Percentiles rank a stretch among this genome's conserved stretches.
Conservation (phyloP, 92 coral and sea anemone species). For the Siderastrea radians region DNA sequence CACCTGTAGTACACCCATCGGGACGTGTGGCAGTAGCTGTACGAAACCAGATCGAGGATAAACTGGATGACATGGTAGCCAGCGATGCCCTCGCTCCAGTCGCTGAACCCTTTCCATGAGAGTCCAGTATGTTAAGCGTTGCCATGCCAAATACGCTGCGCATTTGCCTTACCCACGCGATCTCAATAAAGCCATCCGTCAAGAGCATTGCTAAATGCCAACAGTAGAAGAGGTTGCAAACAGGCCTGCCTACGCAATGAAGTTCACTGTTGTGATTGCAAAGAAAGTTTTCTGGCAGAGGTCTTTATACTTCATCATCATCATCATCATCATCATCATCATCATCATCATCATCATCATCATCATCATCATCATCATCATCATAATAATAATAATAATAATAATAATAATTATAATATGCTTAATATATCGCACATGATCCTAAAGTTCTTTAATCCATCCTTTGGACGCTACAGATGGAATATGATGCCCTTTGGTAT, state of each 20-base stretch:
- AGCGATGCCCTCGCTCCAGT: conserved; percentile 24
- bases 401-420: no score
- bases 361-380: no score
- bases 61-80: conserved; percentile 53
- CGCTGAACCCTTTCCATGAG: neutral
- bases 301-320: conserved; percentile 40
- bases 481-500: conserved; percentile 48
- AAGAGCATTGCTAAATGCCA: conserved; percentile 52
- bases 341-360: no score
- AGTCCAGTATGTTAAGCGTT: neutral
- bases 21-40: no score
- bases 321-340: conserved; percentile 25
- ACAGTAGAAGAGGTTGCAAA: conserved; percentile 44
- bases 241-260: conserved; percentile 39
- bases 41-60: conserved; percentile 32
- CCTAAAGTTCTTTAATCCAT: conserved; percentile 31
- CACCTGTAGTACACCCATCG: neutral
- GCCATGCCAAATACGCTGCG: neutral
- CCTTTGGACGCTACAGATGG: conserved; percentile 54
- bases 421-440: no score
- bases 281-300: conserved; percentile 35
- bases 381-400: no score
- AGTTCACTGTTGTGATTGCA: conserved; percentile 44
- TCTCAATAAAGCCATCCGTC: conserved; percentile 46
- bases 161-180: neutral